Percentiles rank a stretch among this genome's conserved stretches.
Evolutionary conservation across 1,140 invertebrate species (phyloP).

Genomic region (Neodiprion virginianus): DNA sequence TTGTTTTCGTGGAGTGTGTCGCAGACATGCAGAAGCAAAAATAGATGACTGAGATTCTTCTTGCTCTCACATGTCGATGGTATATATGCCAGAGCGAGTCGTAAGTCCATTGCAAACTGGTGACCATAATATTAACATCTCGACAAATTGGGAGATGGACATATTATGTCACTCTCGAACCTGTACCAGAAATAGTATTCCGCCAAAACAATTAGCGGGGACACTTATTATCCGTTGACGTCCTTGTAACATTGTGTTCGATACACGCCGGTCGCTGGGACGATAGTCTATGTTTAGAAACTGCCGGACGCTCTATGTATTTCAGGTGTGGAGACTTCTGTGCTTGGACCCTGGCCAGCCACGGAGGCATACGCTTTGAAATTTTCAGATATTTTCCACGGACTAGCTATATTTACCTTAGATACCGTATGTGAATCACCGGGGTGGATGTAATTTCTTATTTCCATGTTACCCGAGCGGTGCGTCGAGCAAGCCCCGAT

Average conservation of each 20-base stretch:
- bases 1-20: no score
- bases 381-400: conserved; percentile 37
- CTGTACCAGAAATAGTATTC: conserved; percentile 2
- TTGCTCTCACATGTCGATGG: no score
- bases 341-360: conserved; percentile 51
- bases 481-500: conserved; percentile 13
- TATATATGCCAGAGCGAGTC: no score
- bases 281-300: conserved; percentile 51
- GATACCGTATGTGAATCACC: conserved; percentile 40
- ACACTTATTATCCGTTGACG: conserved; percentile 11
- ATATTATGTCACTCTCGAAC: conserved; percentile 8
- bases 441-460: conserved; percentile 9
- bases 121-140: no score
- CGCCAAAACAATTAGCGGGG: conserved; percentile 7
- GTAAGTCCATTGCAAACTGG: no score
- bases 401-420: conserved; percentile 15
- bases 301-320: conserved; percentile 43
- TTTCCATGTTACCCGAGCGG: conserved; percentile 2
- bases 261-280: conserved; percentile 22
- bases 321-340: conserved; percentile 48
- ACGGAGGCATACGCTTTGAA: conserved; percentile 47
- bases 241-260: conserved; percentile 28
- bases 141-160: not conserved
- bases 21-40: no score
- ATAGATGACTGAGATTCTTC: no score